A percentile compares a stretch with the other conserved stretches of the same genome.
Evolutionary conservation across 2,888 invertebrate species (phyloP).

Genomic region (Lasiommata megera): DNA sequence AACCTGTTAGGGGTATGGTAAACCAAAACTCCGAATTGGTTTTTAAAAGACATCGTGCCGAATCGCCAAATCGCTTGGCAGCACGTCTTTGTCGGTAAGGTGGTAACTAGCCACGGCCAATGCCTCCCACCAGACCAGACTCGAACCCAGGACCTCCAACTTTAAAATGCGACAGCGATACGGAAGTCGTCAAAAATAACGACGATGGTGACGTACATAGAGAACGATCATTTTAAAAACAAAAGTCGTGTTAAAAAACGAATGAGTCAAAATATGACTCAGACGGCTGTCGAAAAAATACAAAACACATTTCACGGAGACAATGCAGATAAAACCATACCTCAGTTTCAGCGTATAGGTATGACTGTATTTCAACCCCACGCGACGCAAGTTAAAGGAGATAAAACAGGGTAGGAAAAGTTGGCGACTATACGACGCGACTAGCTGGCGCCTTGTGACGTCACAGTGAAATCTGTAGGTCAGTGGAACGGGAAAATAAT

Average conservation of each 20-base stretch:
- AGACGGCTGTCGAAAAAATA: neutral
- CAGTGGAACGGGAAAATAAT: conserved; percentile 47
- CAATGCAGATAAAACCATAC: neutral
- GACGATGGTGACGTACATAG: no score
- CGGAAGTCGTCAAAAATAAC: no score
- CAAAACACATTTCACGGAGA: neutral
- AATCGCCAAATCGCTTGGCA: no score
- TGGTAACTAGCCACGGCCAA: no score
- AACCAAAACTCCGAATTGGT: no score
- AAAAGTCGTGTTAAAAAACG: neutral
- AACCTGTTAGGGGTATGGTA: no score
- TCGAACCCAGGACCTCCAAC: no score
- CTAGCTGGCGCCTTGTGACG: conserved; percentile 57
- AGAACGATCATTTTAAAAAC: no score
- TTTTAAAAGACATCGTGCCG: no score
- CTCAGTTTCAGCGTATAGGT: neutral
- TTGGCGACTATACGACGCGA: conserved; percentile 43
- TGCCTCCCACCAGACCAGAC: no score
- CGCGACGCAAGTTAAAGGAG: conserved; percentile 15
- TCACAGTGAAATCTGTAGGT: conserved; percentile 56
- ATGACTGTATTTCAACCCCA: conserved; percentile 7
- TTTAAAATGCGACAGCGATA: no score
- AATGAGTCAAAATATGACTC: neutral
- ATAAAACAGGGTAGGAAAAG: conserved; percentile 33
- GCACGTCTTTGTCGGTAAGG: no score